Evolutionary conservation across 2,113 vertebrate species (phyloP).

Genomic region (Myiagra hebetior): DNA sequence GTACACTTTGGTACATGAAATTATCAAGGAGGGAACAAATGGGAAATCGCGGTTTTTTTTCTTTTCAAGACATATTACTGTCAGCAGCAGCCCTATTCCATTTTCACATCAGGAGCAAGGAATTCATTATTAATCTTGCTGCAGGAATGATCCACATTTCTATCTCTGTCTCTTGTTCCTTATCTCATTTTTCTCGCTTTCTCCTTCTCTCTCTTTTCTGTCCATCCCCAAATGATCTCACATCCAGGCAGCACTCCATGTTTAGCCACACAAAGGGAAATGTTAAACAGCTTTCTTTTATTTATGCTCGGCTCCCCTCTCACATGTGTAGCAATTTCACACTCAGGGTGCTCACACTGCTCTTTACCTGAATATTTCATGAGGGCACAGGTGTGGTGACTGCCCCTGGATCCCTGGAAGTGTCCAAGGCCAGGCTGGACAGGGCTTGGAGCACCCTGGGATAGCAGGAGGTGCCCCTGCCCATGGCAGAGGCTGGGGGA

Average conservation of each 20-base stretch:
- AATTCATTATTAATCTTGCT: background rate
- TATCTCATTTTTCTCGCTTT: background rate
- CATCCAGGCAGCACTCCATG: background rate
- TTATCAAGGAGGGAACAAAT: background rate
- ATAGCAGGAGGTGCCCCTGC: background rate
- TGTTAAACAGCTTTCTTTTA: background rate
- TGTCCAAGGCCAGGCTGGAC: fast-evolving
- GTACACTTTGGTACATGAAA: background rate
- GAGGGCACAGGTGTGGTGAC: background rate
- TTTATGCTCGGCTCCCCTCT: background rate
- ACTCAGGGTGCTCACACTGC: background rate
- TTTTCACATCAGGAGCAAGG: background rate
- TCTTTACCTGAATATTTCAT: background rate
- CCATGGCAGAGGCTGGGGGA: background rate
- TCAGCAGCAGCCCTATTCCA: background rate
- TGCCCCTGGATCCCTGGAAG: background rate
- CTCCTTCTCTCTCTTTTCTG: background rate
- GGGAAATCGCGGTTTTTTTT: fast-evolving
- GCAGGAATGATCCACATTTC: background rate
- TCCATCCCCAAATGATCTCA: background rate
- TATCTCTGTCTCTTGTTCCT: background rate
- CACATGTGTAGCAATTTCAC: fast-evolving
- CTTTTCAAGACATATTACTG: background rate
- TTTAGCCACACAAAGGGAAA: background rate
- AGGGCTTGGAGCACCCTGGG: background rate